Percentiles rank a stretch among this genome's conserved stretches.
Evolutionary conservation across 2,888 invertebrate species (phyloP).

Genomic region (Aphidius colemani): DNA sequence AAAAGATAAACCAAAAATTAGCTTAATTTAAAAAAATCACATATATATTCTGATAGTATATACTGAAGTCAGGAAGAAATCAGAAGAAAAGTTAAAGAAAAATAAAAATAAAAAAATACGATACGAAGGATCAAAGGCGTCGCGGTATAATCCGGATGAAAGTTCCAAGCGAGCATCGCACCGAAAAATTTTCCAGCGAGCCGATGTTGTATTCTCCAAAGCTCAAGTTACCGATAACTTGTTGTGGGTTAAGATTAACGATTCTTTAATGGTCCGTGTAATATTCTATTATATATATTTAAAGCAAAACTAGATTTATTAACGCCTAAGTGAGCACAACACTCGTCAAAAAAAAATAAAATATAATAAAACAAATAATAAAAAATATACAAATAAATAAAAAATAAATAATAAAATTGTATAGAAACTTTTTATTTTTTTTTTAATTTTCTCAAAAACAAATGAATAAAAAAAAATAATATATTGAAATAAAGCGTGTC

Average conservation of each 20-base stretch:
- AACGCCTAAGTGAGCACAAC: background rate
- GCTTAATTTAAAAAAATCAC: background rate
- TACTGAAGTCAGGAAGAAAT: conserved; percentile 12
- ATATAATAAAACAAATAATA: background rate
- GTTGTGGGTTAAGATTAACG: conserved; percentile 59
- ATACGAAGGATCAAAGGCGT: conserved; percentile 26
- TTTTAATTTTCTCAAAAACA: background rate
- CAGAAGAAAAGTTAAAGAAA: conserved; percentile 16
- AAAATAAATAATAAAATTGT: too few species aligned
- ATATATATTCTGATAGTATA: conserved; percentile 1
- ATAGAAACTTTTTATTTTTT: background rate
- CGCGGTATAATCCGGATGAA: conserved; percentile 23
- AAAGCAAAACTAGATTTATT: conserved; percentile 8
- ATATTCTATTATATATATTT: conserved; percentile 52
- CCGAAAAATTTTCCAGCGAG: conserved; percentile 33
- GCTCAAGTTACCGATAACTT: conserved; percentile 44
- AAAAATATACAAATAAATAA: conserved; percentile 9
- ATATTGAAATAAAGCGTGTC: too few species aligned
- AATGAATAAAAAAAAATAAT: background rate
- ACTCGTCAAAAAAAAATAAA: background rate
- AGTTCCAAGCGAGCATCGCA: conserved; percentile 32
- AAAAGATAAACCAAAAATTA: conserved; percentile 12
- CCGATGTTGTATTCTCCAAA: too few species aligned
- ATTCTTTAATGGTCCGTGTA: conserved; percentile 60
- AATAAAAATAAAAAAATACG: conserved; percentile 6